phyloP scores from a whole-genome alignment of 2,797 vertebrate genomes.

The Microctenopoma steveboyesi region DNA sequence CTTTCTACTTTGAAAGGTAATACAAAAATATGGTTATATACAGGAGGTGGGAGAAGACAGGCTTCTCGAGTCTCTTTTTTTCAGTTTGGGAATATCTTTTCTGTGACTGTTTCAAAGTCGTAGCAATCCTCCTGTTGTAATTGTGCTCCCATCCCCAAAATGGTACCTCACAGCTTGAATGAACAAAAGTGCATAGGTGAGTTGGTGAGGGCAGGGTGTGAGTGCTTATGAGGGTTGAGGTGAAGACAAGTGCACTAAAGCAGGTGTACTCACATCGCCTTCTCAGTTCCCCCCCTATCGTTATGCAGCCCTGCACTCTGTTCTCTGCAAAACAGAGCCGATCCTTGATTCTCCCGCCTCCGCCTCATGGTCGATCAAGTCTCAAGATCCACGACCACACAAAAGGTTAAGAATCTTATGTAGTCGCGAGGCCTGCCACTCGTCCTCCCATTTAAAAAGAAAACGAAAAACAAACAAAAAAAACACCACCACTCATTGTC shows the following conservation, averaged over 20 bases:
- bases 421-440: constrained; percentile 63
- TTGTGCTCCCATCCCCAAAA: constrained; percentile 81
- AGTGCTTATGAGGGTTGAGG: constrained; percentile 66
- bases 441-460: constrained; percentile 36
- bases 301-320: constrained; percentile 59
- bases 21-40: constrained; percentile 84
- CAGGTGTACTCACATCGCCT: constrained; percentile 49
- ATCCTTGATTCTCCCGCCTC: constrained; percentile 64
- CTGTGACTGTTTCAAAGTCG: constrained; percentile 66
- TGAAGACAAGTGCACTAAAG: constrained; percentile 56
- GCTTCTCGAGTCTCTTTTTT: constrained; percentile 73
- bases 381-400: constrained; percentile 52
- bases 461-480: constrained; percentile 15
- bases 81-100: constrained; percentile 76
- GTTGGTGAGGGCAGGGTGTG: constrained; percentile 79
- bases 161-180: constrained; percentile 87
- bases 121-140: constrained; percentile 75
- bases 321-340: constrained; percentile 66
- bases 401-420: constrained; percentile 55
- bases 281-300: constrained; percentile 58
- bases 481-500: constrained; percentile 70
- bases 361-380: constrained; percentile 61
- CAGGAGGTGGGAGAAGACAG: constrained; percentile 77
- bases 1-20: constrained; percentile 72
- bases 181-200: constrained; percentile 89